A percentile compares a stretch with the other conserved stretches of the same genome.
phyloP scores from a whole-genome alignment of 1,140 invertebrate genomes.

The Ceratitis capitata region DNA sequence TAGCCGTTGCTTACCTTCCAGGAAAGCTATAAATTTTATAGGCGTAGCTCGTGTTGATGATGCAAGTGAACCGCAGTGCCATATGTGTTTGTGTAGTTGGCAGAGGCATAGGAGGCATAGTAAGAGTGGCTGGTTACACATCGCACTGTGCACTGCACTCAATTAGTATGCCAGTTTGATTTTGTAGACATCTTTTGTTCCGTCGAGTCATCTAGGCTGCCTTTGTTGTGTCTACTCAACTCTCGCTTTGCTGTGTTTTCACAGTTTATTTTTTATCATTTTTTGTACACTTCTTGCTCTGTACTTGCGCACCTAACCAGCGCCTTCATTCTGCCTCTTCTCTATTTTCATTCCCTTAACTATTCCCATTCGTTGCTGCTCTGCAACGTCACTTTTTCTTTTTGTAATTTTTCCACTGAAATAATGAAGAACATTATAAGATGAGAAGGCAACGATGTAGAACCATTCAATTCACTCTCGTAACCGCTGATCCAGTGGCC shows the following conservation, averaged over 20 bases:
- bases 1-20: neutral
- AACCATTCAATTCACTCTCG: neutral
- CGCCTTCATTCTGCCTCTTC: neutral
- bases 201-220: neutral
- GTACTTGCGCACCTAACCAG: neutral
- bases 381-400: neutral
- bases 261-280: neutral
- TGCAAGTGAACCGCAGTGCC: neutral
- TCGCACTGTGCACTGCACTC: neutral
- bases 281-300: neutral
- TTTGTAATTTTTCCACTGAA: constrained; percentile 1
- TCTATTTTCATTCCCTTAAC: neutral
- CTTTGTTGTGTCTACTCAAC: neutral
- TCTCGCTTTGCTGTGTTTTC: neutral
- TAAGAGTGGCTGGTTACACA: neutral
- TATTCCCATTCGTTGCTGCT: neutral
- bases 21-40: constrained; percentile 22
- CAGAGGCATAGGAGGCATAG: neutral
- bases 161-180: neutral
- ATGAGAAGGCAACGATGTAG: neutral
- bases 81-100: neutral
- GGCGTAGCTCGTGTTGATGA: neutral
- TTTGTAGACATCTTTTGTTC: neutral
- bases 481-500: neutral
- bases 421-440: neutral